Base-by-base conservation (phyloP, 2,797 vertebrate genomes). In the Gallinago nigripennis region DNA sequence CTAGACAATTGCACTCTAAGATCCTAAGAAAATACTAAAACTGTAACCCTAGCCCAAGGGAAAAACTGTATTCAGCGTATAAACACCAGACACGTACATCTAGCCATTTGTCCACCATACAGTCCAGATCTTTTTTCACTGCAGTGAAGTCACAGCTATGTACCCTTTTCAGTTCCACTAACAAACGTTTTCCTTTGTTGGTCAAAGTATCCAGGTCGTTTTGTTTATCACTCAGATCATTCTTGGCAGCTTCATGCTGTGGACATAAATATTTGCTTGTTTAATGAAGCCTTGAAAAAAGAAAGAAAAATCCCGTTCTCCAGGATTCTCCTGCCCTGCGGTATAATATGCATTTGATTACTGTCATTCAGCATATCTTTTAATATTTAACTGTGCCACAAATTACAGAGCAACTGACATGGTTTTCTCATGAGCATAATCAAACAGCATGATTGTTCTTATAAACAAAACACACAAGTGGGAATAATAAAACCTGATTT, bases 151-250 rank as follows among this genome's bases (percentile, higher is more conserved):
- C 98, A 3, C 98, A 98, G 58, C 98, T 98, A 21, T 98, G 98
- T 73, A 99, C 95, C 86, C 98, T 98, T 88, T 98, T 99, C 97
- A 99, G 73, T 91, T 99, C 98, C 39, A 98, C 98, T 93, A 99
- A 96, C 90, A 99, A 97, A 66, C 98, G 98, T 96, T 99, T 99
- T 25, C 98, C 98, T 81, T 98, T 99, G 92, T 97, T 98, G 89
- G 98, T 99, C 97, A 99, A 99, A 78, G 97, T 95, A 94, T 99
- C 99, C 98, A 99, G 97, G 39, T 99, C 98, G 46, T 98, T 98
- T 88, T 99, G 99, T 84, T 98, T 98, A 30, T 98, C 98, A 87
- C 91, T 98, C 94, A 99, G 97, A 81, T 99, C 98, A 5, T 97
- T 97, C 91, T 98, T 99, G 89, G 98, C 97, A 11, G 97, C 93